A percentile compares a stretch with the other conserved stretches of the same genome.
These are phyloP conservation scores for Oostethus manadensis DNA, from an alignment of 2,113 vertebrate species.

Conservation along the genomic window DNA sequence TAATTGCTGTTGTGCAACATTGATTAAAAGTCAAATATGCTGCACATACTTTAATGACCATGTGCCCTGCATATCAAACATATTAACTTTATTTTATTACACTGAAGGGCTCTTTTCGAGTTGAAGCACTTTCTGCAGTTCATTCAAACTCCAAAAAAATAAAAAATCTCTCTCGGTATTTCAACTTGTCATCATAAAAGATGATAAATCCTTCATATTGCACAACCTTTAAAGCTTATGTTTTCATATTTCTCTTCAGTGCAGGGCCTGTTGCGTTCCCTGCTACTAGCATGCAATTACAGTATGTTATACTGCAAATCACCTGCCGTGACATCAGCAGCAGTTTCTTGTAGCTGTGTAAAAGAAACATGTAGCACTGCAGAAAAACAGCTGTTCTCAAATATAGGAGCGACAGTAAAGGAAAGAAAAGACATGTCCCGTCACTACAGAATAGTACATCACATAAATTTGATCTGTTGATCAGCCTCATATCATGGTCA, in stretches of 20 bases:
- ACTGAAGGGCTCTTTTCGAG: not conserved
- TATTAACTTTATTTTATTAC: not conserved
- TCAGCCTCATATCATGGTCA: too few species aligned
- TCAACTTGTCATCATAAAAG: not conserved
- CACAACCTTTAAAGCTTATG: not conserved
- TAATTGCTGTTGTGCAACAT: not conserved
- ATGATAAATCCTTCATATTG: not conserved
- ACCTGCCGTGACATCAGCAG: slow-evolving; percentile 21
- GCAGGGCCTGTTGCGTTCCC: not conserved
- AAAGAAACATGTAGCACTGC: slow-evolving; percentile 6
- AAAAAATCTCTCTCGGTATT: not conserved
- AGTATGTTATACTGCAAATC: slow-evolving; percentile 26
- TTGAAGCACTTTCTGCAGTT: not conserved
- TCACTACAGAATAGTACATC: too few species aligned
- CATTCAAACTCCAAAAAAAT: not conserved
- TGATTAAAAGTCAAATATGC: not conserved
- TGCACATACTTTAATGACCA: not conserved
- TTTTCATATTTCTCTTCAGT: not conserved
- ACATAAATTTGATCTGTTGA: too few species aligned
- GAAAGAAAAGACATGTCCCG: slow-evolving; percentile 7
- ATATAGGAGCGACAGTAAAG: not conserved
- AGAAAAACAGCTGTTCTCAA: slow-evolving; percentile 28
- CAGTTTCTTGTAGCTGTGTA: slow-evolving; percentile 10
- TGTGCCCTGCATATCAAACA: not conserved
- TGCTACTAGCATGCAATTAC: not conserved